Evolutionary conservation across 2,888 invertebrate genomes (phyloP).

Genomic region (Conistra vaccinii): DNA sequence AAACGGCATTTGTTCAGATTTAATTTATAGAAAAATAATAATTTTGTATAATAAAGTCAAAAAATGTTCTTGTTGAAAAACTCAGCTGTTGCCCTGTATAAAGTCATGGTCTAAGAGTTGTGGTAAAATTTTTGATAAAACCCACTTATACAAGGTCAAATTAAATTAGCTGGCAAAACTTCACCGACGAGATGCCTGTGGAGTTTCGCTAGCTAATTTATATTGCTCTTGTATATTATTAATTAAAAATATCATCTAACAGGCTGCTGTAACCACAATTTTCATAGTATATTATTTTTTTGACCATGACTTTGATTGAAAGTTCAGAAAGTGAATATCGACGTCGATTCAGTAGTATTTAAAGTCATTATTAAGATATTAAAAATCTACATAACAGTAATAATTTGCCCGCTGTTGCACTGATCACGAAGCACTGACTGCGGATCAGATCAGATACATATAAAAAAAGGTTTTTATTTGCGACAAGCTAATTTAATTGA

Average conservation of each 20-base stretch:
- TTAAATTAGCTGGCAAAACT: neutral
- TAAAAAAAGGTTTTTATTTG: neutral
- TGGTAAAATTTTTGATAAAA: neutral
- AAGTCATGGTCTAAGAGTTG: conserved; percentile 5
- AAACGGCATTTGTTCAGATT: conserved; percentile 58
- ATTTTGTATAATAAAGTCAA: conserved; percentile 24
- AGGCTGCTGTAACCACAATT: neutral
- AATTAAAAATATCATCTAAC: no score
- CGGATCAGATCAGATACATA: neutral
- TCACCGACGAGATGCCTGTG: neutral
- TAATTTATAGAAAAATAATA: conserved; percentile 42
- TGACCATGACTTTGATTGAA: conserved; percentile 15
- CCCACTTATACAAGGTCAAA: neutral
- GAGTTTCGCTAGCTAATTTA: neutral
- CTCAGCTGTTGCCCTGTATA: neutral
- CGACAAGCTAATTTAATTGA: neutral
- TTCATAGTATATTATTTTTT: neutral
- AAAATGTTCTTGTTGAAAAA: conserved; percentile 15
- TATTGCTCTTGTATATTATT: neutral
- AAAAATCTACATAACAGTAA: conserved; percentile 65
- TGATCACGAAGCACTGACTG: conserved; percentile 24
- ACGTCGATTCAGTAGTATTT: conserved; percentile 42
- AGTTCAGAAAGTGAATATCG: conserved; percentile 28
- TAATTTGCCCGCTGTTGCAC: conserved; percentile 44
- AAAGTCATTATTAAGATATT: conserved; percentile 52